Conservation (phyloP, 2,113 vertebrate species). For the Gadus macrocephalus region DNA sequence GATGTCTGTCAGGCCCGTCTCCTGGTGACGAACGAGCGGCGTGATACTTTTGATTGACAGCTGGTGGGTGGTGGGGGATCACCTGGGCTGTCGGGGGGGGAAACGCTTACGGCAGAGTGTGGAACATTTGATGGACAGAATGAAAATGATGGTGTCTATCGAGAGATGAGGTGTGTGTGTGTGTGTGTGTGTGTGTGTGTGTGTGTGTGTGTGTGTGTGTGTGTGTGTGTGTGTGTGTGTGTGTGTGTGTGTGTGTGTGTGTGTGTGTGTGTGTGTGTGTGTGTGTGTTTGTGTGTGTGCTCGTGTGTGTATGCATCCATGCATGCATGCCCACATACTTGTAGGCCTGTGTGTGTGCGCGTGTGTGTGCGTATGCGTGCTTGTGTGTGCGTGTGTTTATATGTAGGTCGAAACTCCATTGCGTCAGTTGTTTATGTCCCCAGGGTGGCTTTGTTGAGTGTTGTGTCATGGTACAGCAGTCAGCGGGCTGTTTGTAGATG, state of each 20-base stretch:
- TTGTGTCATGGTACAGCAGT: slow-evolving; percentile 17
- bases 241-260: background rate
- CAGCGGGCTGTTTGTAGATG: slow-evolving; percentile 10
- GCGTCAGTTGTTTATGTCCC: slow-evolving; percentile 22
- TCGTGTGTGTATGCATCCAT: no score
- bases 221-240: background rate
- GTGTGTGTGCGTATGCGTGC: slow-evolving; percentile 2
- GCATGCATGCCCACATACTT: no score
- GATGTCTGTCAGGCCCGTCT: background rate
- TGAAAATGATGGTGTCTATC: background rate
- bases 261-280: no score
- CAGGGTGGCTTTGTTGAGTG: slow-evolving; percentile 6
- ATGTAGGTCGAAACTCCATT: slow-evolving; percentile 7
- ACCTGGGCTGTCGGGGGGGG: slow-evolving; percentile 32
- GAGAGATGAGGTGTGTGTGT: slow-evolving; percentile 9
- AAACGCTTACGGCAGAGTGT: slow-evolving; percentile 30
- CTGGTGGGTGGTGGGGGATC: slow-evolving; percentile 43
- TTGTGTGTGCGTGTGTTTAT: no score
- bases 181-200: background rate
- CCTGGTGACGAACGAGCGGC: slow-evolving; percentile 47
- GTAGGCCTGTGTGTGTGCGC: slow-evolving; percentile 6
- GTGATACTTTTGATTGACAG: slow-evolving; percentile 47
- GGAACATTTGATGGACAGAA: slow-evolving; percentile 40
- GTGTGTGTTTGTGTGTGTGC: no score
- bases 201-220: background rate